These are phyloP conservation scores for Rhyacophila brunnea DNA, from an alignment of 1,140 invertebrate genomes.

Conservation along the genomic window DNA sequence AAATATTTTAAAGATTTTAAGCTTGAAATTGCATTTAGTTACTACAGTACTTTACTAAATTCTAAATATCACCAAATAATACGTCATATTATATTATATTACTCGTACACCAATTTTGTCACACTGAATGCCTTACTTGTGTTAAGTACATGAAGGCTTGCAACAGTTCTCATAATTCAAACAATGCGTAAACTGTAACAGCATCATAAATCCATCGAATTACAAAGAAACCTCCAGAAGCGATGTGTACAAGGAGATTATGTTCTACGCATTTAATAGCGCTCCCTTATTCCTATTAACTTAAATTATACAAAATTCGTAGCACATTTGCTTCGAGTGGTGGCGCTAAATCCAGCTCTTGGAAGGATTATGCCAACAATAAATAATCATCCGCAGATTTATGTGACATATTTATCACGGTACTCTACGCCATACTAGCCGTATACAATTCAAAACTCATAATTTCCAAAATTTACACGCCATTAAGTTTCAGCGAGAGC, in stretches of 20 bases:
- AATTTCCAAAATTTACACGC: slow-evolving; percentile 34
- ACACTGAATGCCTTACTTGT: too few species aligned
- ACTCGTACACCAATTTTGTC: too few species aligned
- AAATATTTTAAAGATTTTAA: too few species aligned
- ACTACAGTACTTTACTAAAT: too few species aligned
- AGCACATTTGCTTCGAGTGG: not conserved
- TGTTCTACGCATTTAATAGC: too few species aligned
- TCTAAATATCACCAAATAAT: too few species aligned
- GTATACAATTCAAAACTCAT: slow-evolving; percentile 33
- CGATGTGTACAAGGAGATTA: too few species aligned
- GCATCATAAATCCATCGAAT: not conserved
- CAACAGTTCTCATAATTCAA: not conserved
- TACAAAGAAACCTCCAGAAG: not conserved
- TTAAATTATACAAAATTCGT: not conserved
- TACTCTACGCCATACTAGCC: slow-evolving; percentile 3
- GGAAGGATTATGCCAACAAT: slow-evolving; percentile 27
- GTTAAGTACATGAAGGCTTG: too few species aligned
- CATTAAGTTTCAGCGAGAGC: slow-evolving; percentile 29
- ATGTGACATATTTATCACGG: slow-evolving; percentile 34
- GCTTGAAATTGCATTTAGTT: too few species aligned
- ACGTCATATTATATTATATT: too few species aligned
- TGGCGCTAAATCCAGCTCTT: not conserved
- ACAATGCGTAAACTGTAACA: not conserved
- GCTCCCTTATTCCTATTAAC: not conserved
- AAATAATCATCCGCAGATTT: slow-evolving; percentile 35